Evolutionary conservation across 53 echinoderm and acorn worm species (phyloP).

Genomic region (Temnopleurus reevesii): DNA sequence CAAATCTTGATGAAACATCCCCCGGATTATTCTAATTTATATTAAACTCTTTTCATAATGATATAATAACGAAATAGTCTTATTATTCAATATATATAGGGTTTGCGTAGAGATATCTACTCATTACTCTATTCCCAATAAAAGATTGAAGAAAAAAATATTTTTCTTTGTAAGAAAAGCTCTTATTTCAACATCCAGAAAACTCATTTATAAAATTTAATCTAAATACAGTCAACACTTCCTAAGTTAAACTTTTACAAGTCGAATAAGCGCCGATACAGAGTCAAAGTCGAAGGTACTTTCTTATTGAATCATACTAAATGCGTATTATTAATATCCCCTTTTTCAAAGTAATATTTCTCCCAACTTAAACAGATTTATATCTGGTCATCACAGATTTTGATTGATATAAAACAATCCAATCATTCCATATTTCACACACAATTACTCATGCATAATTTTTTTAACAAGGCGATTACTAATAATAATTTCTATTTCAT

Average conservation of each 20-base stretch:
- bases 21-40: neutral
- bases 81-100: neutral
- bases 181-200: neutral
- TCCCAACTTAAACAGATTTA: neutral
- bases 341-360: neutral
- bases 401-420: neutral
- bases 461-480: slow-evolving; percentile 1
- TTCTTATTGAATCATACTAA: too few species aligned
- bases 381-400: neutral
- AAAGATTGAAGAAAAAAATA: neutral
- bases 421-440: neutral
- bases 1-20: too few species aligned
- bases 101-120: neutral
- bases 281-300: neutral
- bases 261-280: neutral
- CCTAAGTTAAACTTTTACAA: neutral
- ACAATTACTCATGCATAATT: slow-evolving; percentile 12
- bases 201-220: neutral
- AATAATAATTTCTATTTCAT: neutral
- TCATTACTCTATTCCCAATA: neutral
- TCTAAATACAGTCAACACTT: neutral
- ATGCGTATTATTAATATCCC: too few species aligned
- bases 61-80: neutral
- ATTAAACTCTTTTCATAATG: neutral
- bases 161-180: neutral